Evolutionary conservation across 2,888 invertebrate genomes (phyloP), one percentile per base, ranked within the genome.

Genomic region (Boloria selene): DNA sequence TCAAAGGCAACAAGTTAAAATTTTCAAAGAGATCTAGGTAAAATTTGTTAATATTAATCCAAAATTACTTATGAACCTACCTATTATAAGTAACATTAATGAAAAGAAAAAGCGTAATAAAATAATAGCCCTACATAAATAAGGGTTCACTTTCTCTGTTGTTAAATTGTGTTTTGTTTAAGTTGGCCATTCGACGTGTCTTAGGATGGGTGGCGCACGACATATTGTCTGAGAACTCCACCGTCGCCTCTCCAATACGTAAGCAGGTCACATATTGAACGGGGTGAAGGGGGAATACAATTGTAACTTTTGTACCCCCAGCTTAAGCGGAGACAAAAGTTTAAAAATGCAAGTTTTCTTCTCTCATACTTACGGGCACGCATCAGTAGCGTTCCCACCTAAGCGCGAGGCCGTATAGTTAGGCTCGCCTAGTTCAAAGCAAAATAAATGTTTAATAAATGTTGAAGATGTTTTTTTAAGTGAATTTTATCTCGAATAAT

Each of bases 251-350:
- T 86, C 86, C 88, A 88, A 91, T 92, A 92, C 91, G 91, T 90
- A 91, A 91, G 84, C 92, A 90, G 91, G 91, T 91, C 92, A 92
- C 92, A 92, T 91, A 92, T 91, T 91, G 91, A 88, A 90, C 85
- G 88, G 86, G 88, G 87, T 79, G 81, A 79, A 85, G 87, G 85
- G 87, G 82, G 87, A 88, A 90, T 83, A 90, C 91, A 91, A 92
- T 92, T 90, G 91, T 90, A 92, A 92, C 90, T 92, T 92, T 90
- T 83, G 79, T 83, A 81, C 84, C 82, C 77, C 81, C 84, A 78
- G 83, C 86, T 86, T 85, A 86, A 83, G 85, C 80, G 84, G 83
- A 86, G 87, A 87, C 85, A 85, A 85, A 89, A 92, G 87, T 91
- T 92, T 90, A 90, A 91, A 92, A 91, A 91, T 87, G 90, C 87